Base-by-base conservation (phyloP, 2,888 invertebrate species). In the Esperia sulphurella region DNA sequence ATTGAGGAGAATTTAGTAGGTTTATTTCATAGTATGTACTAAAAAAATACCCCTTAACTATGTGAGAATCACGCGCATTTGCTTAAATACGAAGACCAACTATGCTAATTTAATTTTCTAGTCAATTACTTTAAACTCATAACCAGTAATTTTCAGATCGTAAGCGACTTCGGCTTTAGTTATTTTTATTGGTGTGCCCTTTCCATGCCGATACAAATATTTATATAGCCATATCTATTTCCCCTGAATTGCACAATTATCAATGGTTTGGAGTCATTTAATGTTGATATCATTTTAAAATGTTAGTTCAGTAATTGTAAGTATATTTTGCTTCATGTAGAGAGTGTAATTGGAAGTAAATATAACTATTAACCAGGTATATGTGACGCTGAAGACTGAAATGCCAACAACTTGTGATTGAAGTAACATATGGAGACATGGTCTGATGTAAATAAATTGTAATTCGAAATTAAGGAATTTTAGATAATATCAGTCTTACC, bases 401-500 rank as follows among this genome's bases (percentile, higher is more conserved):
- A 70, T 62, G 87, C 76, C 67, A 83, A 83, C 82, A 86, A 71
- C 87, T 85, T 84, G 85, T 82, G 85, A 84, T 82, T 69, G 75
- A 67, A 65, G 68, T 61, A 63, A 68, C 64, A 67, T 10, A 67
- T 57, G 71, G 69, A 72, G 68, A 71, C 59, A 64, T 71, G 79
- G 75, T 74, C 68, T 79, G 75, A 70, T 81, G 74, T 83, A 78
- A 68, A 75, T 75, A 75, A 60, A 67, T 54, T 71, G 68, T 77
- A 74, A 60, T 21, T 55, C 46, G 39, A 48, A 52, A 49, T 44
- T 54, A 59, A 65, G 62, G 66, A 68, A n/a, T 68, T 63, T 70
- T 75, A 74, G 66, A 60, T 73, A 71, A 67, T 58, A 51, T 51
- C 52, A 63, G 65, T 62, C 39, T 13, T 55, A 45, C 46, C 54